These are phyloP conservation scores for Philopotamus ludificatus DNA, from an alignment of 1,140 invertebrate genomes.

Conservation along the genomic window DNA sequence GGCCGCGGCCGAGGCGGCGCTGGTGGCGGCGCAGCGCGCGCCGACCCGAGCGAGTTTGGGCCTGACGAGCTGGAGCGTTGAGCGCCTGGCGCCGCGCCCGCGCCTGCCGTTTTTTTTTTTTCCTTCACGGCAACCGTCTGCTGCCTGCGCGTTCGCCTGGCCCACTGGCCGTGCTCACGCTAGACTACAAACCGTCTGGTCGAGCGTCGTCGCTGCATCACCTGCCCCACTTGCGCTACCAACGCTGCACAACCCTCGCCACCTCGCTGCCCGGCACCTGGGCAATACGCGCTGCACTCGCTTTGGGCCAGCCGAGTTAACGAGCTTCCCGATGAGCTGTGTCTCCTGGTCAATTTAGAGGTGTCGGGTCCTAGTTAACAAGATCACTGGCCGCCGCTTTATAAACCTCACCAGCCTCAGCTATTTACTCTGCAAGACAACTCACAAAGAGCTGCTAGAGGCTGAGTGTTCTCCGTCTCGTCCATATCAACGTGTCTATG, in stretches of 20 bases:
- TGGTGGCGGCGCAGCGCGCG: conserved; percentile 95
- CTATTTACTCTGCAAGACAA: conserved; percentile 21
- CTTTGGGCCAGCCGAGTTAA: conserved; percentile 61
- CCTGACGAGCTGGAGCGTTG: conserved; percentile 91
- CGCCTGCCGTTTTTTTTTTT: conserved; percentile 2
- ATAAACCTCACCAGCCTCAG: conserved; percentile 46
- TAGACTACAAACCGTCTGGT: no score
- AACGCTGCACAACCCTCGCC: conserved; percentile 70
- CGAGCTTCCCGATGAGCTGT: conserved; percentile 61
- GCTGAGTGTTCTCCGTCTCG: neutral
- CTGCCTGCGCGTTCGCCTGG: neutral
- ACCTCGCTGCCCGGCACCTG: conserved; percentile 60
- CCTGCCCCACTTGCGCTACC: conserved; percentile 53
- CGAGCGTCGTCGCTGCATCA: conserved; percentile 46
- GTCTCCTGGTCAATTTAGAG: conserved; percentile 63
- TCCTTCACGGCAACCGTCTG: conserved; percentile 4
- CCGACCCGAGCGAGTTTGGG: conserved; percentile 95
- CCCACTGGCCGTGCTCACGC: no score
- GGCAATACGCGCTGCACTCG: conserved; percentile 62
- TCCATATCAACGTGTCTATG: conserved; percentile 14
- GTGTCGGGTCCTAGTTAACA: conserved; percentile 56
- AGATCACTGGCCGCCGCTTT: conserved; percentile 48
- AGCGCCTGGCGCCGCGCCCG: conserved; percentile 59
- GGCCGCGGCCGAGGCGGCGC: no score
- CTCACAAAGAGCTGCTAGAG: conserved; percentile 7